Evolutionary conservation across 2,797 vertebrate genomes (phyloP).

Genomic region (Rhincodon typus): DNA sequence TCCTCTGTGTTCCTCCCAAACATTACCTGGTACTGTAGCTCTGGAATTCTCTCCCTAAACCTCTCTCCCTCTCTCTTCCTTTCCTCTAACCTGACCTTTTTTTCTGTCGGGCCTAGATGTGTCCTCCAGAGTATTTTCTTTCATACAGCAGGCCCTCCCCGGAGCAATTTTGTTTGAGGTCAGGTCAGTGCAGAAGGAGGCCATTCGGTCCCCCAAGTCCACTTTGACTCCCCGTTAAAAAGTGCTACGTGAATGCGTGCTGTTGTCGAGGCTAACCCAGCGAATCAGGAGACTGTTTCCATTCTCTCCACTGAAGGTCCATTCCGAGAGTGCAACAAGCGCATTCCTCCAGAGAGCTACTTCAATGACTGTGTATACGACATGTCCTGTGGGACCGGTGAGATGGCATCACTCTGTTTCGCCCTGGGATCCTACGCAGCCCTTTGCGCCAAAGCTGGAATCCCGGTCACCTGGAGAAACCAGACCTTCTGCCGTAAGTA

Average conservation of each 20-base stretch:
- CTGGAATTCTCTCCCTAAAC: not conserved
- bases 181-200: too few species aligned
- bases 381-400: constrained; percentile 63
- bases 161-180: not conserved
- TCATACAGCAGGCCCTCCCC: too few species aligned
- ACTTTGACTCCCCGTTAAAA: too few species aligned
- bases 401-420: constrained; percentile 70
- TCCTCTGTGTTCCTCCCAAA: too few species aligned
- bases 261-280: not conserved
- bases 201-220: too few species aligned
- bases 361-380: constrained; percentile 76
- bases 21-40: not conserved
- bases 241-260: not conserved
- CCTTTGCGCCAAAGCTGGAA: constrained; percentile 62
- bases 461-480: constrained; percentile 69
- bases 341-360: constrained; percentile 59
- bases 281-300: too few species aligned
- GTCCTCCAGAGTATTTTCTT: too few species aligned
- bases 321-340: constrained; percentile 67
- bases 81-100: not conserved
- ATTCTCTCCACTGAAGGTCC: constrained; percentile 57
- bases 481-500: constrained; percentile 75
- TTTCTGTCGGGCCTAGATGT: too few species aligned
- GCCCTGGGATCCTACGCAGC: constrained; percentile 76
- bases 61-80: not conserved